Conservation (phyloP, 2,113 vertebrate genomes). For the Oxygymnocypris stewartii region DNA sequence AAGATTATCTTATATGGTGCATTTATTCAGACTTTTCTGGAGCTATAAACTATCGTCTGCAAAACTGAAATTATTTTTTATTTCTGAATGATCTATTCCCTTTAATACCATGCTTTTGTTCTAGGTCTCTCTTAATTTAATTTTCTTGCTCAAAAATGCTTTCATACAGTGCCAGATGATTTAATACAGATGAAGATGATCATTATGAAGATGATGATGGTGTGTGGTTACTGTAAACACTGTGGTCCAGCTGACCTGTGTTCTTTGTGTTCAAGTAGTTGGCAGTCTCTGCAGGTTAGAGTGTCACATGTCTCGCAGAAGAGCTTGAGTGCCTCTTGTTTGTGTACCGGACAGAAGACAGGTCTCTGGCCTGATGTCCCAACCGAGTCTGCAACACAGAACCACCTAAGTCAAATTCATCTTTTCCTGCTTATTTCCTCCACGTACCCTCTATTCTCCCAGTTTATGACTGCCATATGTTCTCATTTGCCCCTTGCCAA, state of each 20-base stretch:
- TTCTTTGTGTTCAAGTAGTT: slow-evolving; percentile 97
- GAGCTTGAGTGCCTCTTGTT: slow-evolving; percentile 96
- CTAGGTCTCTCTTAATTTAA: background rate
- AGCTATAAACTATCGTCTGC: background rate
- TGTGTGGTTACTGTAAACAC: background rate
- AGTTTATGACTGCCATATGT: slow-evolving; percentile 36
- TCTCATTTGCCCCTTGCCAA: slow-evolving; percentile 25
- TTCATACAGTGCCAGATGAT: background rate
- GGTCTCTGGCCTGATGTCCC: slow-evolving; percentile 89
- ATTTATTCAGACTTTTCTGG: background rate
- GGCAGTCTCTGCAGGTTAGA: slow-evolving; percentile 96
- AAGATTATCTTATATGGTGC: background rate
- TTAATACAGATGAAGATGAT: background rate
- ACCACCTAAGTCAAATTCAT: background rate
- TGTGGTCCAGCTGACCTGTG: slow-evolving; percentile 81
- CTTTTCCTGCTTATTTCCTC: background rate
- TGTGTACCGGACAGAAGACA: slow-evolving; percentile 97
- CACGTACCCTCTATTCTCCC: background rate
- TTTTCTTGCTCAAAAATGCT: background rate
- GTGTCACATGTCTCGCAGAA: slow-evolving; percentile 99
- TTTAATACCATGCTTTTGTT: background rate
- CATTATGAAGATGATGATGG: background rate
- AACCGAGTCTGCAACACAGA: slow-evolving; percentile 80
- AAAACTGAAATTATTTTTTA: background rate
- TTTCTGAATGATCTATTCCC: background rate